phyloP scores from a whole-genome alignment of 1,140 invertebrate genomes.

The Portunus trituberculatus region DNA sequence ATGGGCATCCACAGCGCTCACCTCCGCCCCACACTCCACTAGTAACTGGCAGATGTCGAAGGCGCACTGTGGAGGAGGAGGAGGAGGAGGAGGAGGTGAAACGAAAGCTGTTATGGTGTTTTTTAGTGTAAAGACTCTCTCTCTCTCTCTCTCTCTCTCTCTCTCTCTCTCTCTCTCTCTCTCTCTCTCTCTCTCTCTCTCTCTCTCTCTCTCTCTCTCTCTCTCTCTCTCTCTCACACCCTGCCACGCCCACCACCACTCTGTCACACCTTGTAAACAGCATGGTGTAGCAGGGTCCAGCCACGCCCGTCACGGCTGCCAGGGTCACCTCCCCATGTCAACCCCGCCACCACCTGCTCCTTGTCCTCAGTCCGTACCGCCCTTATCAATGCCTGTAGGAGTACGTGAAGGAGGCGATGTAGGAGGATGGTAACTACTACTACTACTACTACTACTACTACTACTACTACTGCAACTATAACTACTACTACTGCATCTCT shows the following conservation, averaged over 20 bases:
- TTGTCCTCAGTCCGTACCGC: conserved; percentile 73
- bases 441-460: conserved; percentile 37
- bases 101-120: too few species aligned
- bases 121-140: too few species aligned
- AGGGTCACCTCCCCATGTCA: conserved; percentile 77
- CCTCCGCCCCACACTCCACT: conserved; percentile 84
- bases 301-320: conserved; percentile 81
- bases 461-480: not conserved
- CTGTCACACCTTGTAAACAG: conserved; percentile 80
- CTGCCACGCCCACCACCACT: not conserved
- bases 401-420: not conserved
- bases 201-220: too few species aligned
- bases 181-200: too few species aligned
- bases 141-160: too few species aligned
- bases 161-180: too few species aligned
- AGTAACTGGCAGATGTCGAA: conserved; percentile 82
- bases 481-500: not conserved
- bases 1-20: conserved; percentile 88
- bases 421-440: not conserved
- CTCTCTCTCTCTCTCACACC: not conserved
- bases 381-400: conserved; percentile 70
- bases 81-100: not conserved
- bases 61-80: conserved; percentile 79
- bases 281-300: conserved; percentile 81
- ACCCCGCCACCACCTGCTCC: conserved; percentile 63